Percentiles rank a stretch among this genome's conserved stretches.
Conservation (phyloP, 2,113 vertebrate genomes). For the Corythoichthys intestinalis region DNA sequence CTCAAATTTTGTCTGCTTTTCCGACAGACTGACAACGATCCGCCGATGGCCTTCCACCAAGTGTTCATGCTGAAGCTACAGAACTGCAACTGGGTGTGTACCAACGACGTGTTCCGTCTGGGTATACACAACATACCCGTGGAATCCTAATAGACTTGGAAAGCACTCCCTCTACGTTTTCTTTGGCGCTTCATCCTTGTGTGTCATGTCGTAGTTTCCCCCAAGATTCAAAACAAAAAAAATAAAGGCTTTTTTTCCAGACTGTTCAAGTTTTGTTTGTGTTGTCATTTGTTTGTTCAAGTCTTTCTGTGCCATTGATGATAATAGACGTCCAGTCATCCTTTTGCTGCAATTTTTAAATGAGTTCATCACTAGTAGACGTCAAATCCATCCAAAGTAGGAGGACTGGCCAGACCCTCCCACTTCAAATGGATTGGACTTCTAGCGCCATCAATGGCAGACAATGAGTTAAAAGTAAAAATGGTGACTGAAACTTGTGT, state of each 20-base stretch:
- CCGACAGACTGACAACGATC: conserved; percentile 66
- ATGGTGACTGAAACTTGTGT: too few species aligned
- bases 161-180: neutral
- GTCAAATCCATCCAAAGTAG: too few species aligned
- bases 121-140: conserved; percentile 69
- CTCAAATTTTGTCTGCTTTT: neutral
- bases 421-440: too few species aligned
- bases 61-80: conserved; percentile 71
- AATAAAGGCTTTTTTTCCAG: neutral
- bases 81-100: conserved; percentile 68
- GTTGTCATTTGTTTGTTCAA: conserved; percentile 1
- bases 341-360: too few species aligned
- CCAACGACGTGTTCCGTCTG: conserved; percentile 73
- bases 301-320: neutral
- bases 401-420: too few species aligned
- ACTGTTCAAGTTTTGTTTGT: neutral
- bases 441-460: too few species aligned
- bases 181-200: neutral
- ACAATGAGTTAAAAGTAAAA: too few species aligned
- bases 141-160: conserved; percentile 25
- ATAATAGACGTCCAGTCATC: too few species aligned
- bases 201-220: conserved; percentile 3
- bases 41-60: conserved; percentile 74
- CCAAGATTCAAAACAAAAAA: neutral
- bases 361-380: too few species aligned